Evolutionary conservation across 1,140 invertebrate genomes (phyloP), one percentile per base, ranked within the genome.

Genomic region (Neodiprion virginianus): DNA sequence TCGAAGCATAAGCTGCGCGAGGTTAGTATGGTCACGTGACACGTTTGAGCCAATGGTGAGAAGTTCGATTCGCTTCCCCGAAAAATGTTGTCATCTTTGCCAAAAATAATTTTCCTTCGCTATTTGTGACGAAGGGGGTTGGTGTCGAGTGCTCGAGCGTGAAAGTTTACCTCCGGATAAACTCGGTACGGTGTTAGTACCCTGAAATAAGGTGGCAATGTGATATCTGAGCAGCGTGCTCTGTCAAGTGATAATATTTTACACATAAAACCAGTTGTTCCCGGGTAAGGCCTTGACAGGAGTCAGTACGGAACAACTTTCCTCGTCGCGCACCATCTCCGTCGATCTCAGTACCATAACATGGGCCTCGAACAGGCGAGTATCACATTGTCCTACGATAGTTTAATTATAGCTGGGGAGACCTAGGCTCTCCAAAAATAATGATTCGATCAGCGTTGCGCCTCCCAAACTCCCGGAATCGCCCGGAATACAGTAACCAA

Each of bases 381-480:
- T 78, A 11, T 79, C 77, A 76, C 79, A 83, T 83, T 84, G 80
- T 84, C 82, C 80, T 81, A 82, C 80, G 82, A 83, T 82, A 84
- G 85, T 83, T 86, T 86, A 86, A 86, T 84, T 83, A 86, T 86
- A 86, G 82, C 79, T 74, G 72, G 74, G 80, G 79, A 75, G 77
- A 79, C 80, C 81, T 81, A 86, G 81, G 80, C 82, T 82, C 79
- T 84, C 84, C 84, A 78, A 84, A 85, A 86, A 86, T 86, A 86
- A 86, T 85, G 82, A 86, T 85, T 84, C 82, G 81, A 84, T 85
- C 84, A 85, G 80, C 82, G 53, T 61, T 61, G 53, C 11, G 53
- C 79, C 75, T 80, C 75, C 74, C n/a, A 40, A 47, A 76, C 70
- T 74, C 70, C 48, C 53, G 8, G n/a, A 14, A 61, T 11, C 53